phyloP scores from a whole-genome alignment of 35 echinoderm and acorn worm species.

The Strongylocentrotus purpuratus region DNA sequence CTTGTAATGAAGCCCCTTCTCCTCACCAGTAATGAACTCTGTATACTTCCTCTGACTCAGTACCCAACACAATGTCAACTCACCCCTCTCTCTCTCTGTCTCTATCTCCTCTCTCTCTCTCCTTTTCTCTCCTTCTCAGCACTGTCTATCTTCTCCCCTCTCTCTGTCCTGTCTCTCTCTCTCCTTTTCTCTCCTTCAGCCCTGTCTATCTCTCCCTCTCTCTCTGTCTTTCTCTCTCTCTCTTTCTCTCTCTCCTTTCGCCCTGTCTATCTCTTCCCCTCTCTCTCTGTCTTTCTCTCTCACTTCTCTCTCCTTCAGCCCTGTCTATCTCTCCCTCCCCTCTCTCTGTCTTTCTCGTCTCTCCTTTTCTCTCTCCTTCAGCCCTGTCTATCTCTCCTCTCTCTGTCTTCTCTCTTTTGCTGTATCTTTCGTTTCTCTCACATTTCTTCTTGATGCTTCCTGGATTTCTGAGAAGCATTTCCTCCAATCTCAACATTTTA shows the following conservation, averaged over 20 bases:
- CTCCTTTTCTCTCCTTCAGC: neutral
- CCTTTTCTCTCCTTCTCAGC: neutral
- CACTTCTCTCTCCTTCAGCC: too few relatives aligned
- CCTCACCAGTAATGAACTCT: neutral
- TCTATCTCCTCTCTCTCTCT: too few relatives aligned
- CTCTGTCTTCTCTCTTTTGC: neutral
- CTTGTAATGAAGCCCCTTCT: neutral
- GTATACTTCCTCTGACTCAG: neutral
- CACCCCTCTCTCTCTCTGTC: too few relatives aligned
- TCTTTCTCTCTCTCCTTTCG: neutral
- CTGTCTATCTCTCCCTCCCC: too few relatives aligned
- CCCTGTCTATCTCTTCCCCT: too few relatives aligned
- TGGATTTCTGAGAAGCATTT: constrained; percentile 2
- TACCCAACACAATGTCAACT: neutral
- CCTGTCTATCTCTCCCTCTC: neutral
- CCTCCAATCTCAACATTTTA: constrained; percentile 3
- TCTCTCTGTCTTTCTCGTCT: too few relatives aligned
- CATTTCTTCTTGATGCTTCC: neutral
- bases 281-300: neutral
- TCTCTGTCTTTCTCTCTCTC: neutral
- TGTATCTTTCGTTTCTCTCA: neutral
- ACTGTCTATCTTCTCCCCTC: neutral
- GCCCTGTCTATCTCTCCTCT: neutral
- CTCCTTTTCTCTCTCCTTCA: neutral
- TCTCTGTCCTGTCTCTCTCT: neutral